phyloP scores from a whole-genome alignment of 2,113 vertebrate genomes.

The Donacobius atricapilla region DNA sequence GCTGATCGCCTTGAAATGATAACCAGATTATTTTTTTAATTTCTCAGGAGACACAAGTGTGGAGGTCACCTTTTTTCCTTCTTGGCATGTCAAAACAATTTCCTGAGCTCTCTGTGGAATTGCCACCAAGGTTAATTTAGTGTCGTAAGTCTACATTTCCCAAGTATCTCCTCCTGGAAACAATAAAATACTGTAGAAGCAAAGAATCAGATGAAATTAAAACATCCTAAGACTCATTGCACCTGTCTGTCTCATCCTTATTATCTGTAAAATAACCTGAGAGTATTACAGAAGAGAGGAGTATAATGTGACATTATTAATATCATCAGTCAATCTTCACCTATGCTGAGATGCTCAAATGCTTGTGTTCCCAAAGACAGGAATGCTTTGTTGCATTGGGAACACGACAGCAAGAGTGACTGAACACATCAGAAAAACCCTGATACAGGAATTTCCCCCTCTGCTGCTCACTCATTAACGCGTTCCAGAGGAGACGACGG shows the following conservation, averaged over 20 bases:
- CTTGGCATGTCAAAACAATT: not conserved
- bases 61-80: constrained; percentile 17
- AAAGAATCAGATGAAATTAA: constrained; percentile 10
- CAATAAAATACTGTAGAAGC: not conserved
- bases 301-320: constrained; percentile 34
- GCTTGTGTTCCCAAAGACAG: not conserved
- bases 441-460: not conserved
- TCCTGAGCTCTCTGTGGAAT: not conserved
- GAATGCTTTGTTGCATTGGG: not conserved
- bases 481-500: not conserved
- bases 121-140: not conserved
- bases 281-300: not conserved
- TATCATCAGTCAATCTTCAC: constrained; percentile 34
- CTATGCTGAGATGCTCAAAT: not conserved
- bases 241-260: constrained; percentile 10
- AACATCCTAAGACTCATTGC: constrained; percentile 8
- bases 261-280: constrained; percentile 10
- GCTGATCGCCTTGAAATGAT: not conserved
- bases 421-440: not conserved
- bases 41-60: not conserved
- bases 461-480: not conserved
- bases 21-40: constrained; percentile 2
- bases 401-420: not conserved
- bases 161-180: not conserved
- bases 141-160: not conserved